A percentile compares a stretch with the other conserved stretches of the same genome.
Evolutionary conservation across 2,888 invertebrate genomes (phyloP).

Genomic region (Calameuta idolon): DNA sequence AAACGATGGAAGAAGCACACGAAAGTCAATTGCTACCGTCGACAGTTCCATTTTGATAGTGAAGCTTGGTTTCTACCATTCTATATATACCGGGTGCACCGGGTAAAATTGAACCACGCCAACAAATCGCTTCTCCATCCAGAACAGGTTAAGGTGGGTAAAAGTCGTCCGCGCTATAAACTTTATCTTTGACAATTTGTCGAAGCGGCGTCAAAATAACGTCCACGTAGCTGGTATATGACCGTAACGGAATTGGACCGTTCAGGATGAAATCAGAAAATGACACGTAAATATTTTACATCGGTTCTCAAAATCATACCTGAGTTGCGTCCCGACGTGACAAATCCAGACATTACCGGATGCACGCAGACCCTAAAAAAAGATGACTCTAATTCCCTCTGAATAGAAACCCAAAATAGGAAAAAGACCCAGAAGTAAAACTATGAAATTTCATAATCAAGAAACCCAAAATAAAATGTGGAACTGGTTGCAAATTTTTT

Average conservation of each 20-base stretch:
- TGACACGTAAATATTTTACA: background rate
- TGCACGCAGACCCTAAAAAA: too few species aligned
- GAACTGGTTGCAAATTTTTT: too few species aligned
- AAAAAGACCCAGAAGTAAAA: background rate
- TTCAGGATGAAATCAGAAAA: background rate
- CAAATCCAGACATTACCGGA: too few species aligned
- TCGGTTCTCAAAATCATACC: background rate
- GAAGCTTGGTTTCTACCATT: background rate
- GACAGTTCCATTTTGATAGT: constrained; percentile 13
- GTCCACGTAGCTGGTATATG: background rate
- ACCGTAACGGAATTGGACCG: background rate
- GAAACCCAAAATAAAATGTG: background rate
- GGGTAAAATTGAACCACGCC: background rate
- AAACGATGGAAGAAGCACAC: constrained; percentile 37
- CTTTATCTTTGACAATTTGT: background rate
- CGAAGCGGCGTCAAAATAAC: background rate
- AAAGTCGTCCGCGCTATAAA: background rate
- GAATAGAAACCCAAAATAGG: too few species aligned
- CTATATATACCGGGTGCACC: background rate
- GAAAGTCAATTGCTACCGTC: constrained; percentile 30
- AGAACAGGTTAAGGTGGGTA: background rate
- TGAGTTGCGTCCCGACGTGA: background rate
- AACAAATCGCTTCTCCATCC: background rate
- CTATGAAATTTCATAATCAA: background rate
- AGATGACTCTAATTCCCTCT: too few species aligned